These are phyloP conservation scores for Rosalia funebris DNA, from an alignment of 2,888 invertebrate species.

Conservation along the genomic window DNA sequence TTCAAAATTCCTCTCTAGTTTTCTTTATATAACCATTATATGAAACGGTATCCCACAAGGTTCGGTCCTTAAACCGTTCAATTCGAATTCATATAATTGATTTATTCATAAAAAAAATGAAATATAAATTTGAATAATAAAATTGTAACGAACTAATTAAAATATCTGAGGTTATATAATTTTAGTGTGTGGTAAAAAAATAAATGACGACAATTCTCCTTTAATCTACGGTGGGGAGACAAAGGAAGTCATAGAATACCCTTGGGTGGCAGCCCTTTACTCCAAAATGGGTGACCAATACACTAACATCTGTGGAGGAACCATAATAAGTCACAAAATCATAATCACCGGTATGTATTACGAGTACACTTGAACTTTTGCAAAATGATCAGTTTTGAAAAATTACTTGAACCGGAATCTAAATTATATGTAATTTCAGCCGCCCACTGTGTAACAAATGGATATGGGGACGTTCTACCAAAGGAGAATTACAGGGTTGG, in stretches of 20 bases:
- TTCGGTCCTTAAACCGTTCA: no score
- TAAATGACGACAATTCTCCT: slow-evolving; percentile 19
- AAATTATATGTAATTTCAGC: slow-evolving; percentile 28
- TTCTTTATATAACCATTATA: no score
- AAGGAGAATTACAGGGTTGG: slow-evolving; percentile 29
- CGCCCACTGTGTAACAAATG: slow-evolving; percentile 38
- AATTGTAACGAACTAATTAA: no score
- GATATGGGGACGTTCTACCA: slow-evolving; percentile 23
- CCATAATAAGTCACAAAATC: slow-evolving; percentile 31
- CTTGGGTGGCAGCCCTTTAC: slow-evolving; percentile 37
- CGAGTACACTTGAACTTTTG: neutral
- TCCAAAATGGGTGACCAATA: slow-evolving; percentile 9
- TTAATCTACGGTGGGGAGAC: slow-evolving; percentile 24
- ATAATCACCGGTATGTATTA: slow-evolving; percentile 33
- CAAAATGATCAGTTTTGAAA: no score
- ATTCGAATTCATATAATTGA: no score
- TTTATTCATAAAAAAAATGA: no score
- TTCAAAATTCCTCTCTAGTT: no score
- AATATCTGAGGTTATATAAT: no score
- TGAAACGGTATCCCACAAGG: no score
- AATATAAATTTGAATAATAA: no score
- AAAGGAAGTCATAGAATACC: slow-evolving; percentile 32
- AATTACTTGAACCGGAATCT: neutral
- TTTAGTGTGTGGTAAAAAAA: slow-evolving; percentile 39
- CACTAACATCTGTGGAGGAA: slow-evolving; percentile 35